phyloP scores from a whole-genome alignment of 2,113 vertebrate genomes.

The Ochotona curzoniae region DNA sequence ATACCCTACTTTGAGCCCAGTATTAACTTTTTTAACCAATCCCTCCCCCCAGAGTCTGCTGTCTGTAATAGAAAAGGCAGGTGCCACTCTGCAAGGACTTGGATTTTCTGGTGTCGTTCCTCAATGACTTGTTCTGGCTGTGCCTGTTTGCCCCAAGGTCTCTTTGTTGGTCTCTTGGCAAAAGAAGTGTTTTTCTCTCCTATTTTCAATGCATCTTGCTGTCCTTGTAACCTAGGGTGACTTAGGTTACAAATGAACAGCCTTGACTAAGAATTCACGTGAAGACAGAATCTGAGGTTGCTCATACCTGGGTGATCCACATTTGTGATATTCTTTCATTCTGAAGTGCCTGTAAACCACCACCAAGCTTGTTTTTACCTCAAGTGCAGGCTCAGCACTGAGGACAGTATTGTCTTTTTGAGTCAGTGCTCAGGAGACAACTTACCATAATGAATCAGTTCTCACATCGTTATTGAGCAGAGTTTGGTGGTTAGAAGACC shows the following conservation, averaged over 20 bases:
- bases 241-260: conserved; percentile 4
- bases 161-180: conserved; percentile 10
- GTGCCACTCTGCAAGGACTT: neutral
- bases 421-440: conserved; percentile 49
- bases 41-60: neutral
- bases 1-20: neutral
- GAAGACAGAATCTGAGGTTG: neutral
- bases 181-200: conserved; percentile 31
- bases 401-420: neutral
- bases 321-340: neutral
- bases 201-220: neutral
- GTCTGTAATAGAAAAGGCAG: neutral
- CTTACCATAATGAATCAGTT: conserved; percentile 57
- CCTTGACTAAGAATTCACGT: neutral
- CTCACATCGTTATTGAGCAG: conserved; percentile 29
- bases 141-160: conserved; percentile 1
- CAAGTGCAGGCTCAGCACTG: neutral
- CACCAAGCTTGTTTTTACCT: neutral
- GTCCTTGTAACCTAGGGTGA: neutral
- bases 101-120: neutral
- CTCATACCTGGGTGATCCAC: neutral
- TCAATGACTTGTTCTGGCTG: neutral
- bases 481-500: conserved; percentile 48
- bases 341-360: neutral
- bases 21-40: neutral